Percentiles rank a stretch among this genome's conserved stretches.
phyloP scores from a whole-genome alignment of 2,113 vertebrate genomes.

The Periophthalmodon schlosseri region DNA sequence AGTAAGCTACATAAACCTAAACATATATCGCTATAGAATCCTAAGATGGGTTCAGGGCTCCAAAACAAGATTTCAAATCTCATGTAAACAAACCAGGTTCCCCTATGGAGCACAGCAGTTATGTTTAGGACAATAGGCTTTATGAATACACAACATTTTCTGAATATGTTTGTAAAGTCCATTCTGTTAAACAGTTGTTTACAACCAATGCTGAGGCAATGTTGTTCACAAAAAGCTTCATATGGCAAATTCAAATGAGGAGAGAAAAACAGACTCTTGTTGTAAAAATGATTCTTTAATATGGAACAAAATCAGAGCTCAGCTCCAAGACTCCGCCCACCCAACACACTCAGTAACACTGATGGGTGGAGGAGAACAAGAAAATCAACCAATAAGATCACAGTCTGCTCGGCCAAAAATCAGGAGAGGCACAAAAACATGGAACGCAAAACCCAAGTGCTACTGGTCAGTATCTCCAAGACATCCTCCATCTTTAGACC shows the following conservation, averaged over 20 bases:
- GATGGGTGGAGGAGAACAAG: constrained; percentile 75
- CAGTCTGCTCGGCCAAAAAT: constrained; percentile 83
- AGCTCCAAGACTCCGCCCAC: constrained; percentile 79
- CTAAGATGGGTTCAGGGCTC: too few species aligned
- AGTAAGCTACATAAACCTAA: not conserved
- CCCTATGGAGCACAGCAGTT: too few species aligned
- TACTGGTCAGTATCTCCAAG: constrained; percentile 62
- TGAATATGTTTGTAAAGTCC: too few species aligned
- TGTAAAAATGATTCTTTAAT: constrained; percentile 82
- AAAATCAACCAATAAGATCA: constrained; percentile 79
- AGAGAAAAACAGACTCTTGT: constrained; percentile 37
- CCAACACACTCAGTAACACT: constrained; percentile 77
- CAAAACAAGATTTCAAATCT: too few species aligned
- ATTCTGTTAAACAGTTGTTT: too few species aligned
- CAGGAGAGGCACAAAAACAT: constrained; percentile 81
- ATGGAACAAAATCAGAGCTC: constrained; percentile 84
- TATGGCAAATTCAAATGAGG: not conserved
- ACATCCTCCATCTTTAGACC: constrained; percentile 44
- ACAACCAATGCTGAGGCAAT: too few species aligned
- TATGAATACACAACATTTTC: too few species aligned
- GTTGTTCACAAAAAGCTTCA: not conserved
- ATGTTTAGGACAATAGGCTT: too few species aligned
- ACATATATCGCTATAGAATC: too few species aligned
- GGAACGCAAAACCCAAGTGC: constrained; percentile 77
- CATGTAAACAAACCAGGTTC: too few species aligned